Base-by-base conservation (phyloP, 2,797 vertebrate genomes). In the Acanthurus lineatus region DNA sequence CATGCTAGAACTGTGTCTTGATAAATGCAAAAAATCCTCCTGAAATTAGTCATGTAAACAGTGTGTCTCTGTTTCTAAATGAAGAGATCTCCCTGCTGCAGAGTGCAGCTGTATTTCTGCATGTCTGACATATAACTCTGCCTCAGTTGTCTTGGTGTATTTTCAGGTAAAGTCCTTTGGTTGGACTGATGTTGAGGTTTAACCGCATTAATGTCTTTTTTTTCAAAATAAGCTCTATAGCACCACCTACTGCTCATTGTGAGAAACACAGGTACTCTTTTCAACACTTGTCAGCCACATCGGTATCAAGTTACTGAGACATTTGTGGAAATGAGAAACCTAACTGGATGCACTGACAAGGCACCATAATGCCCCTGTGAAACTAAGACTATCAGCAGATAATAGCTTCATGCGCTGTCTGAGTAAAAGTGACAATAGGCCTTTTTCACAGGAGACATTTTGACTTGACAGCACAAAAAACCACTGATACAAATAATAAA, bases 161-260 rank as follows among this genome's bases (percentile, higher is more conserved):
- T 76, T 42, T n/a, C 3, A 25, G 8, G 3, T 19, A 7, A 15
- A 38, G 19, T 45, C n/a, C 32, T 28, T 32, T 28, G 54, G 15
- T 11, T 61, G 12, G 17, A 66, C 42, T 59, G 25, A 47, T 44
- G 56, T 4, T 28, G 38, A 60, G 45, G 15, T 61, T 4, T 38
- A 38, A 15, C 22, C 58, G 40, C 49, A 53, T 16, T 9, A 35
- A 16, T 58, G 40, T 12, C 5, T 45, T 47, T 56, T 15, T 45
- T 47, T 56, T 3, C 11, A 81, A 25, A 59, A 38, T 19, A 3
- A 66, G 61, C 57, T 69, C 61, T 69, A 72, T 45, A 86, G 85
- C 86, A 66, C 6, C 82, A 77, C 73, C 90, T 89, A 11, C 48
- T 86, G 90, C 56, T 73, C 28, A 11, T 45, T 64, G 2, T 48